These are phyloP conservation scores for Ganaspis brasiliensis DNA, from an alignment of 2,888 invertebrate species.

Conservation along the genomic window DNA sequence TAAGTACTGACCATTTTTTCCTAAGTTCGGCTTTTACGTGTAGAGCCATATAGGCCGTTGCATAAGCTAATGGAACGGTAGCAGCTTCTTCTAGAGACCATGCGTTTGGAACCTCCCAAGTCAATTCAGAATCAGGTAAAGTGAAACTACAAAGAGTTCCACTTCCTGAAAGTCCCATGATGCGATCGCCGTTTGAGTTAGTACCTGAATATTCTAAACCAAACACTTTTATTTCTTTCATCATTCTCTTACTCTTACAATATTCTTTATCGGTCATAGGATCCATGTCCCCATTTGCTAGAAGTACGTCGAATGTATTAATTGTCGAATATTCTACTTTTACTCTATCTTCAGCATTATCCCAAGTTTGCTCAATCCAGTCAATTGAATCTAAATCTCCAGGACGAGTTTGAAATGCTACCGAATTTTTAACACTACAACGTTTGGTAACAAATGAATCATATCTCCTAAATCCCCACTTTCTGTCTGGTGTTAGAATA, in stretches of 20 bases:
- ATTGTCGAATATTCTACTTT: slow-evolving; percentile 89
- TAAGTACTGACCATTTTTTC: too few species aligned
- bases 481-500: slow-evolving; percentile 79
- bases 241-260: not conserved
- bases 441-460: slow-evolving; percentile 3
- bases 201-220: slow-evolving; percentile 87
- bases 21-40: too few species aligned
- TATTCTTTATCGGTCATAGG: too few species aligned
- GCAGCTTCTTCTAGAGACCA: slow-evolving; percentile 86
- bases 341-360: slow-evolving; percentile 66
- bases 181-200: slow-evolving; percentile 77
- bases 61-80: slow-evolving; percentile 85
- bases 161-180: slow-evolving; percentile 78
- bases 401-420: slow-evolving; percentile 26
- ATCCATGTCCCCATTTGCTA: slow-evolving; percentile 88
- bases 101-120: slow-evolving; percentile 83
- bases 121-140: slow-evolving; percentile 79
- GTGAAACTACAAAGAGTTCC: slow-evolving; percentile 82
- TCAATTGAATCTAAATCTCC: slow-evolving; percentile 84
- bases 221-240: not conserved
- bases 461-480: not conserved
- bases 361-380: slow-evolving; percentile 85
- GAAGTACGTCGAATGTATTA: slow-evolving; percentile 85
- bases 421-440: slow-evolving; percentile 66
- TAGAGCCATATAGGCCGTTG: slow-evolving; percentile 78